phyloP scores from a whole-genome alignment of 2,113 vertebrate genomes.

The Naja naja region DNA sequence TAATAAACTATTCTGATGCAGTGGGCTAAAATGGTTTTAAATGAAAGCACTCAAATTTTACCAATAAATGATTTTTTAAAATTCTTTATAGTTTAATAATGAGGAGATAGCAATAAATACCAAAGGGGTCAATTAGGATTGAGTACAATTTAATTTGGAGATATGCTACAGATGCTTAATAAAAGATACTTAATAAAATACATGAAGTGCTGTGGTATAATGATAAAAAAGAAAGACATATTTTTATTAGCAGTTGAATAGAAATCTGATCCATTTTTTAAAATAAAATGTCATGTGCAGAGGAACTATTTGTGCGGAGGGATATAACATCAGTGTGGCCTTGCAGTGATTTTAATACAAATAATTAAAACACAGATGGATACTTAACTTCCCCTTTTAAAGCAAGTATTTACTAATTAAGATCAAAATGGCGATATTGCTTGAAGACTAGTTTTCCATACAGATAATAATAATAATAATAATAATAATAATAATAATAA shows the following conservation, averaged over 20 bases:
- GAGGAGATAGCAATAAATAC: no score
- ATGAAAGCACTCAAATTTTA: not conserved
- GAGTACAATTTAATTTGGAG: not conserved
- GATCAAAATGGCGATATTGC: not conserved
- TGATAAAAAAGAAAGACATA: not conserved
- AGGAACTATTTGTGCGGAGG: not conserved
- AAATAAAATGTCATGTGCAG: conserved; percentile 1
- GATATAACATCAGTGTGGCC: not conserved
- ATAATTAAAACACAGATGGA: conserved; percentile 9
- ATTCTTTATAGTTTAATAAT: not conserved
- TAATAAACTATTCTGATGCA: not conserved
- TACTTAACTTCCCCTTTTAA: not conserved
- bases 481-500: no score
- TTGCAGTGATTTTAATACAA: not conserved
- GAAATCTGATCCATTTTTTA: not conserved
- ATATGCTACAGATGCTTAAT: no score
- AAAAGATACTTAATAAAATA: conserved; percentile 8
- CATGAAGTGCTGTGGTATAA: not conserved
- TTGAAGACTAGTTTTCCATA: not conserved
- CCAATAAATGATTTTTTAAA: not conserved
- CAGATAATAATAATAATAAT: not conserved
- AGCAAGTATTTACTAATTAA: conserved; percentile 7
- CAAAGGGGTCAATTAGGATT: not conserved
- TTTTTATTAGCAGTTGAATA: not conserved
- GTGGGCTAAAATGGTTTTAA: not conserved